These are phyloP conservation scores for Cantharis rufa DNA, from an alignment of 2,888 invertebrate species.

Conservation along the genomic window DNA sequence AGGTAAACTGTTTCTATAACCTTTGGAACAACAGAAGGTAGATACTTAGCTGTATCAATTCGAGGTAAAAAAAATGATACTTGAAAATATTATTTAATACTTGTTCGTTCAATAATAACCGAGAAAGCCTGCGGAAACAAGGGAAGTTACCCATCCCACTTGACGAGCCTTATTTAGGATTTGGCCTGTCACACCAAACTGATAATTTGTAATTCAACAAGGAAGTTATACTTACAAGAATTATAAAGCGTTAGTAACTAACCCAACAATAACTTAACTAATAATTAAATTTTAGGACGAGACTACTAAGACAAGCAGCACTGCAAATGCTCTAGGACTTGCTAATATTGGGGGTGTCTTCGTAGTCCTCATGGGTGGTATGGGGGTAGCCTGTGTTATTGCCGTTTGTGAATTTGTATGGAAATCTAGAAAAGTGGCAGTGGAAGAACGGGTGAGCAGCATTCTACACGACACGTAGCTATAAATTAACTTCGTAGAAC, in stretches of 20 bases:
- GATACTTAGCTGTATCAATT: no score
- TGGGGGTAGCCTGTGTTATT: constrained; percentile 89
- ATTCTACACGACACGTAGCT: constrained; percentile 49
- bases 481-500: constrained; percentile 43
- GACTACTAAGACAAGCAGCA: constrained; percentile 81
- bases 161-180: neutral
- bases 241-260: neutral
- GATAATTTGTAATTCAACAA: neutral
- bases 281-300: constrained; percentile 66
- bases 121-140: neutral
- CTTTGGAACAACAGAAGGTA: no score
- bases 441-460: constrained; percentile 83
- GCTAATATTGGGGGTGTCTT: constrained; percentile 97
- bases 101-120: neutral
- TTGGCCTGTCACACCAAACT: neutral
- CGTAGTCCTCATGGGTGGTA: constrained; percentile 92
- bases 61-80: neutral
- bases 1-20: no score
- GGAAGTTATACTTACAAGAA: neutral
- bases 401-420: constrained; percentile 95
- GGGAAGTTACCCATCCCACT: neutral
- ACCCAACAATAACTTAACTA: constrained; percentile 4
- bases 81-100: no score
- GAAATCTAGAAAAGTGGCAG: constrained; percentile 91
- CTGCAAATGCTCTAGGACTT: constrained; percentile 87